Evolutionary conservation across 53 echinoderm and acorn worm species (phyloP).

Genomic region (Echinarachnius parma): DNA sequence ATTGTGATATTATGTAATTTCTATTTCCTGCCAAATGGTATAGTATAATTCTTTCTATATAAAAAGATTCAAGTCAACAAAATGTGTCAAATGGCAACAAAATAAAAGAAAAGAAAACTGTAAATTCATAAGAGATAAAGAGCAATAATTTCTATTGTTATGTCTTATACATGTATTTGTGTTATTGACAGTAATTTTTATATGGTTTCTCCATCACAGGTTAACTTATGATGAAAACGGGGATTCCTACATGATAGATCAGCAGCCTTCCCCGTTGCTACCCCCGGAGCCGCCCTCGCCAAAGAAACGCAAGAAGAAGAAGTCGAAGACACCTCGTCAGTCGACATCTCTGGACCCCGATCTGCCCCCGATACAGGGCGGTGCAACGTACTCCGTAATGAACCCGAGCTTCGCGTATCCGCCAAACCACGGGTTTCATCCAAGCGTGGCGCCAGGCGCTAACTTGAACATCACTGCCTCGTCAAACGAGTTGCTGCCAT

Average conservation of each 20-base stretch:
- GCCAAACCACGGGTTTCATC: slow-evolving; percentile 27
- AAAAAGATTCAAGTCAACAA: too few species aligned
- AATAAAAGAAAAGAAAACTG: too few species aligned
- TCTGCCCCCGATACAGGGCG: slow-evolving; percentile 22
- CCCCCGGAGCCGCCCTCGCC: slow-evolving; percentile 5
- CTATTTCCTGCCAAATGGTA: too few species aligned
- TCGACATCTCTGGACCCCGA: slow-evolving; percentile 14
- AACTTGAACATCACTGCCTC: slow-evolving; percentile 9
- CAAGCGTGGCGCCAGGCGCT: not conserved
- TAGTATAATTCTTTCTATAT: too few species aligned
- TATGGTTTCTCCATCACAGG: slow-evolving; percentile 17
- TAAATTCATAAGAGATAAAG: too few species aligned
- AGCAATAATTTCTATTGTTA: too few species aligned
- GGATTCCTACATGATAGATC: slow-evolving; percentile 32
- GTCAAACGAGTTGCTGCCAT: slow-evolving; percentile 6
- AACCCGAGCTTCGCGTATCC: slow-evolving; percentile 40
- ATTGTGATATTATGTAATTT: too few species aligned
- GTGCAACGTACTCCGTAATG: slow-evolving; percentile 6
- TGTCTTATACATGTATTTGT: too few species aligned
- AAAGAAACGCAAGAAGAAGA: slow-evolving; percentile 63
- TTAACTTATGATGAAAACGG: slow-evolving; percentile 57
- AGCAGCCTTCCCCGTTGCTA: slow-evolving; percentile 12
- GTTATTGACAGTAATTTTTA: too few species aligned
- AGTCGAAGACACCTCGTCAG: slow-evolving; percentile 25
- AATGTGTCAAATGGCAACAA: too few species aligned